phyloP scores from a whole-genome alignment of 2,888 invertebrate genomes.

The Megastigmus dorsalis region DNA sequence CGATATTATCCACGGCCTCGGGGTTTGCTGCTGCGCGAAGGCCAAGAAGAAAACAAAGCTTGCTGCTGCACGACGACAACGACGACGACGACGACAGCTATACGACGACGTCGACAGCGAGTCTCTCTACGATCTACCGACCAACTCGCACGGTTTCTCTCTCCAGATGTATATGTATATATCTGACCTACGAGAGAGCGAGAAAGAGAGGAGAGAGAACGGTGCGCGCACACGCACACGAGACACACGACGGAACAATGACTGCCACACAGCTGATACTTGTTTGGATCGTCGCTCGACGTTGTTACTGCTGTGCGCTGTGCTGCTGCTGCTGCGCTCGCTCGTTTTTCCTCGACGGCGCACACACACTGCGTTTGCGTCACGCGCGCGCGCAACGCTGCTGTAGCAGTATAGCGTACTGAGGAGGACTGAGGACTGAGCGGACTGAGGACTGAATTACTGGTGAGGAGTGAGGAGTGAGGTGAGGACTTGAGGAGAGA shows the following conservation, averaged over 20 bases:
- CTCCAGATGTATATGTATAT: background rate
- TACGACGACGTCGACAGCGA: no score
- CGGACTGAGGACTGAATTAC: background rate
- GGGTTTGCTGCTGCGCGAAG: no score
- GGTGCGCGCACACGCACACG: background rate
- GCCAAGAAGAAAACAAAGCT: no score
- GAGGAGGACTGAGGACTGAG: background rate
- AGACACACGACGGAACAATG: slow-evolving; percentile 68
- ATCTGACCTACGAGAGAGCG: background rate
- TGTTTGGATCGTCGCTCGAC: slow-evolving; percentile 72
- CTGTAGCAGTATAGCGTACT: background rate
- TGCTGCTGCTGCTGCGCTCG: slow-evolving; percentile 23
- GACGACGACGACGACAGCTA: no score
- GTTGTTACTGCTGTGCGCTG: slow-evolving; percentile 20
- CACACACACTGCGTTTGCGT: slow-evolving; percentile 20
- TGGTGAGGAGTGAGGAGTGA: no score
- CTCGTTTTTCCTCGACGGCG: no score
- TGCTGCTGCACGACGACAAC: no score
- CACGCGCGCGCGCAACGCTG: background rate
- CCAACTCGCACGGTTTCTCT: background rate
- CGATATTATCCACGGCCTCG: no score
- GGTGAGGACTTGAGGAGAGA: no score
- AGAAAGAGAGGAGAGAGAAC: background rate
- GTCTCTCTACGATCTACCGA: no score
- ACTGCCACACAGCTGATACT: slow-evolving; percentile 74